A percentile compares a stretch with the other conserved stretches of the same genome.
These are phyloP conservation scores for Falco berigora DNA, from an alignment of 2,797 vertebrate species.

Conservation along the genomic window DNA sequence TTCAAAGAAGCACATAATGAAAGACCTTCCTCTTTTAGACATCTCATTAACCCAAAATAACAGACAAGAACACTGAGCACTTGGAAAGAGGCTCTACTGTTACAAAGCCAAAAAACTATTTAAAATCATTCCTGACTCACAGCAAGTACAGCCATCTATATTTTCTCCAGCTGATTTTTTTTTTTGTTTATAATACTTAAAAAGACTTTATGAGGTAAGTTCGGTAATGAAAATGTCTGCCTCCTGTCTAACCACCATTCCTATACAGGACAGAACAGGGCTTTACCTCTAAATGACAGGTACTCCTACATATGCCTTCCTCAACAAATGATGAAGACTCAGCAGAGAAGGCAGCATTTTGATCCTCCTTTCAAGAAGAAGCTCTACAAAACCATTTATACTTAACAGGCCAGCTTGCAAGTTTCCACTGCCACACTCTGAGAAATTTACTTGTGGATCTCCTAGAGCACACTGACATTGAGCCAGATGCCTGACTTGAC, in stretches of 20 bases:
- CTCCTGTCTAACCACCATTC: background rate
- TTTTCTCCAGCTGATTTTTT: background rate
- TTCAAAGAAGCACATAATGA: background rate
- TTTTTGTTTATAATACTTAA: background rate
- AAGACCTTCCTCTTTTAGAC: background rate
- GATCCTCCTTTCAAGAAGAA: background rate
- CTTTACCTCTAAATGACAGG: background rate
- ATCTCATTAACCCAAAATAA: conserved; percentile 6
- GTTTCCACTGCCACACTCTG: background rate
- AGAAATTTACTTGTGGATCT: background rate
- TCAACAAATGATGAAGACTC: background rate
- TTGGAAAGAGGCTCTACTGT: background rate
- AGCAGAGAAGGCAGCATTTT: background rate
- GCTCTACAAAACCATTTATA: background rate
- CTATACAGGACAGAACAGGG: background rate
- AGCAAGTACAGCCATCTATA: background rate
- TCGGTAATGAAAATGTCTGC: background rate
- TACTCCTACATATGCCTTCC: background rate
- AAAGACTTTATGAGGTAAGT: background rate
- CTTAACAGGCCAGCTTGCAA: background rate
- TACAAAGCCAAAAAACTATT: background rate
- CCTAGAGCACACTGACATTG: background rate
- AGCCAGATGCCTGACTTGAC: background rate
- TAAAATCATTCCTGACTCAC: background rate
- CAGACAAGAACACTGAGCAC: background rate